Conservation (phyloP, 2,797 vertebrate genomes). For the Spizella passerina region DNA sequence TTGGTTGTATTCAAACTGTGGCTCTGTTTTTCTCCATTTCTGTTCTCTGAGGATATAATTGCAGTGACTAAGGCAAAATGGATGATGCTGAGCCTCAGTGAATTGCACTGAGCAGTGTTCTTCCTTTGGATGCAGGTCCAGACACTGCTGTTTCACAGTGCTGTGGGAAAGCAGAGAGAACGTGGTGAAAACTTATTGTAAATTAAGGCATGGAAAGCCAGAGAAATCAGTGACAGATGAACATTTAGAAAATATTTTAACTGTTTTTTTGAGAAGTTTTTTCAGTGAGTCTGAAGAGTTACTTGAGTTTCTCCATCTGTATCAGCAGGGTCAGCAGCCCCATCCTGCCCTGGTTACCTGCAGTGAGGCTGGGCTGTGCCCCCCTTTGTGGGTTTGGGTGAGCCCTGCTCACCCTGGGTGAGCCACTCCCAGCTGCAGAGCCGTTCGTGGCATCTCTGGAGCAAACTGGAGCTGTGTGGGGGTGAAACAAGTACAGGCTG, state of each 20-base stretch:
- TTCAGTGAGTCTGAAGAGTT: neutral
- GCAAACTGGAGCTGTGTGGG: neutral
- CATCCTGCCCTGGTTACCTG: neutral
- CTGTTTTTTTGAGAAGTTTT: neutral
- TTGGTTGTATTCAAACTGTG: neutral
- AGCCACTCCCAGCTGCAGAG: neutral
- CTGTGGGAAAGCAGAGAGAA: neutral
- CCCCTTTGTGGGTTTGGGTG: fast-evolving
- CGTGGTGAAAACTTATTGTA: neutral
- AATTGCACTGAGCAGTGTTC: neutral
- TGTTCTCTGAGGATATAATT: neutral
- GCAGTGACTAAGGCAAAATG: conserved; percentile 12
- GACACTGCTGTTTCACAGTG: neutral
- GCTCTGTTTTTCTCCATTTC: neutral
- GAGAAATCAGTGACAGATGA: neutral
- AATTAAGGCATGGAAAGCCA: neutral
- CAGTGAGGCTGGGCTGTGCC: neutral
- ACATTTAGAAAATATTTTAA: neutral
- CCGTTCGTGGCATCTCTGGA: neutral
- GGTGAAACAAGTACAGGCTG: neutral
- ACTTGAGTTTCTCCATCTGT: neutral
- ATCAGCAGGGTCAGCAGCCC: neutral
- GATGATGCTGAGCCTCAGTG: neutral
- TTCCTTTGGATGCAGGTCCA: neutral
- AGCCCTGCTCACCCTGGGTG: neutral